Percentiles rank a stretch among this genome's conserved stretches.
Conservation (phyloP, 30 jellyfish, hydroid and myxozoan genomes). For the Chrysaora quinquecirrha region DNA sequence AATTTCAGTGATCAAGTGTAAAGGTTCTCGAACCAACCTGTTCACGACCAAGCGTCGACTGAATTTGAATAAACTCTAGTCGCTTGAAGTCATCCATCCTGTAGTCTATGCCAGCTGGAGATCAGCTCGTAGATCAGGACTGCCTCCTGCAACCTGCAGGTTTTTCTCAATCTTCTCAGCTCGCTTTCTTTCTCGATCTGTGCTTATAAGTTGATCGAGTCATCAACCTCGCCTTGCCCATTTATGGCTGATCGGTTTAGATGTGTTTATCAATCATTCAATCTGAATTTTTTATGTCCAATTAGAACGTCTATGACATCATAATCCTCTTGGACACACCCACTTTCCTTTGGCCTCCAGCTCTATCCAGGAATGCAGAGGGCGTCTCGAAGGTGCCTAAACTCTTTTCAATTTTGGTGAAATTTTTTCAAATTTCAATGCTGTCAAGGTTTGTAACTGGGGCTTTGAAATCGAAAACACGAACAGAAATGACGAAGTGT, state of each 20-base stretch:
- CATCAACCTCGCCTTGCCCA: constrained; percentile 71
- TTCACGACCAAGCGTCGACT: constrained; percentile 62
- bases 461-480: too few species aligned
- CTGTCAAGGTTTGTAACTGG: too few species aligned
- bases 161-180: neutral
- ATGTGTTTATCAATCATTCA: neutral
- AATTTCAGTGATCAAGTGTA: too few species aligned
- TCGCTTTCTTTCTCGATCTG: too few species aligned
- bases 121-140: too few species aligned
- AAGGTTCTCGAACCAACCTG: constrained; percentile 16
- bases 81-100: constrained; percentile 72
- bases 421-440: too few species aligned
- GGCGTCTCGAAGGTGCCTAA: neutral
- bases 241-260: constrained; percentile 37
- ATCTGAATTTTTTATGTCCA: constrained; percentile 24
- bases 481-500: too few species aligned
- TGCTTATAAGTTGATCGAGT: neutral
- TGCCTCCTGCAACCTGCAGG: neutral
- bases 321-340: constrained; percentile 16
- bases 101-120: too few species aligned
- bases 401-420: too few species aligned
- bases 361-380: neutral
- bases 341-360: neutral
- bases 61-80: constrained; percentile 55
- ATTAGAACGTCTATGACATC: constrained; percentile 26